Evolutionary conservation across 1,140 invertebrate species (phyloP).

Genomic region (Dolichoris vasculosae): DNA sequence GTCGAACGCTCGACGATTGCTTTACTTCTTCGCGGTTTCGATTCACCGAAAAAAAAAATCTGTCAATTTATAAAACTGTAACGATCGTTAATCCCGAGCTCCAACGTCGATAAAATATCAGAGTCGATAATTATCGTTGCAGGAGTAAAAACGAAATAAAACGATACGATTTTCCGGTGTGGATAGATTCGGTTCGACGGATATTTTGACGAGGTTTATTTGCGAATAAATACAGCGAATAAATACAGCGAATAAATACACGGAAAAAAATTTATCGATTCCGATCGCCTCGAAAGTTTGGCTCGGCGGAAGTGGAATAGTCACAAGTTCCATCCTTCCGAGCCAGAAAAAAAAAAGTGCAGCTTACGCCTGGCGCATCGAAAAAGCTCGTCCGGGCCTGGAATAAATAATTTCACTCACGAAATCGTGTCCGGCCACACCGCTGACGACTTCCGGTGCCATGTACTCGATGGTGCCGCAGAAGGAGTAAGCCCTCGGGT

Average conservation of each 20-base stretch:
- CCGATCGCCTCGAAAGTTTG: no score
- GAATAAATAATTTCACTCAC: constrained; percentile 77
- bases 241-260: no score
- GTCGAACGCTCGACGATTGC: no score
- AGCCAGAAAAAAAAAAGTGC: no score
- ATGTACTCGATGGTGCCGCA: constrained; percentile 98
- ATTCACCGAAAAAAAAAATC: neutral
- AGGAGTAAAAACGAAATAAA: neutral
- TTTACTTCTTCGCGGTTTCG: neutral
- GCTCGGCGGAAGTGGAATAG: no score
- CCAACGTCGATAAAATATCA: neutral
- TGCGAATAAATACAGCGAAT: no score
- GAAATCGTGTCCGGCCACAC: constrained; percentile 90
- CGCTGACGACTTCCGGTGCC: constrained; percentile 94
- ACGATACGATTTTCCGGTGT: no score
- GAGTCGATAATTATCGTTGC: neutral
- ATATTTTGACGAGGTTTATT: no score
- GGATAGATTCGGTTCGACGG: no score
- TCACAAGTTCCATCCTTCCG: no score
- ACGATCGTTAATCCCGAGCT: no score
- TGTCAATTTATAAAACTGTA: neutral
- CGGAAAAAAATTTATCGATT: no score
- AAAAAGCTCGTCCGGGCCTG: neutral
- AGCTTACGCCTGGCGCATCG: neutral
- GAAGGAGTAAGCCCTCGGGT: constrained; percentile 91